Percentiles rank a stretch among this genome's conserved stretches.
These are phyloP conservation scores for Aphidius gifuensis DNA, from an alignment of 1,140 invertebrate genomes.

Conservation along the genomic window DNA sequence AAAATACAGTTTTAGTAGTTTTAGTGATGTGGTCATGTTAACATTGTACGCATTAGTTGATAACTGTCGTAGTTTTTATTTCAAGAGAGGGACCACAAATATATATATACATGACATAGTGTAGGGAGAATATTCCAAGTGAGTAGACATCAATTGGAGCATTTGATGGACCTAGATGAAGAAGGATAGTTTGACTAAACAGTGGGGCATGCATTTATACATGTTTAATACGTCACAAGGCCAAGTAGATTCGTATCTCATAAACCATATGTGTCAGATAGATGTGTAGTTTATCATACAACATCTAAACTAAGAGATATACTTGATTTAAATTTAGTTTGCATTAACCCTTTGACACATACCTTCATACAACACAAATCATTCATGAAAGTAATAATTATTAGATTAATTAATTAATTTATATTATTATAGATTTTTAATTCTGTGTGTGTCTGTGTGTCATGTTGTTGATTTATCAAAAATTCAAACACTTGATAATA, in stretches of 20 bases:
- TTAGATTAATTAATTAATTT: constrained; percentile 17
- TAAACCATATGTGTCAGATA: constrained; percentile 30
- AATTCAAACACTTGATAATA: not conserved
- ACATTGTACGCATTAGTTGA: no score
- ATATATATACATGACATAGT: no score
- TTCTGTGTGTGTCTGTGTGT: not conserved
- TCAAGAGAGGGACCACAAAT: no score
- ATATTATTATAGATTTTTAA: not conserved
- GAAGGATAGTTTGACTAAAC: no score
- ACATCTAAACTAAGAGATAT: constrained; percentile 28
- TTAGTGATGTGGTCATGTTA: no score
- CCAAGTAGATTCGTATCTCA: constrained; percentile 28
- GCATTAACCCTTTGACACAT: constrained; percentile 21
- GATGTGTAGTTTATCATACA: constrained; percentile 26
- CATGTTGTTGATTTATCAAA: not conserved
- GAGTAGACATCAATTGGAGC: no score
- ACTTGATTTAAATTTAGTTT: constrained; percentile 31
- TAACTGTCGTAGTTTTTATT: no score
- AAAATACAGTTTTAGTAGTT: no score
- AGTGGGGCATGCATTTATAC: not conserved
- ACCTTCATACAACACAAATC: not conserved
- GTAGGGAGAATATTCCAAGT: no score
- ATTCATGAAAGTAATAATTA: constrained; percentile 12
- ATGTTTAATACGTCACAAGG: constrained; percentile 19
- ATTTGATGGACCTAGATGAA: no score